Evolutionary conservation across 2,113 vertebrate genomes (phyloP), one percentile per base, ranked within the genome.

Genomic region (Odontophorus gujanensis): DNA sequence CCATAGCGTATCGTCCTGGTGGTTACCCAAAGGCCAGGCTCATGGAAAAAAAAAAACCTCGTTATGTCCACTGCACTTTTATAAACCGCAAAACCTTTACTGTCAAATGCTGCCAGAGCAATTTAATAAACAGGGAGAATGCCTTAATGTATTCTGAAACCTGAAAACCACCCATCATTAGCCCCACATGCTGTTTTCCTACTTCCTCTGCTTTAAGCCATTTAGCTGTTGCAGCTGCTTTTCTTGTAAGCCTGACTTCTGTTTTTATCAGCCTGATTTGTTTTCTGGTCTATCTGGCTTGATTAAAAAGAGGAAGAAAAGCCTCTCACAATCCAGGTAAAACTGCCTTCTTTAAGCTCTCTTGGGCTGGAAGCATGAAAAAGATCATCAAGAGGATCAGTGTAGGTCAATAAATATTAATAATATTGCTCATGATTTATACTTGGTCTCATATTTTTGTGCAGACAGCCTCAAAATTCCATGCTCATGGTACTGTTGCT

Each of bases 91-190:
- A 95, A 97, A 95, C 69, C 92, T 96, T 84, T 79, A 69, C 94
- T 97, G 94, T 96, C 93, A 95, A 94, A 96, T 43, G 80, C 90
- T 95, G 93, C 94, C 95, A 96, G 95, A 90, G 91, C 89, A 92
- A 97, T 97, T 96, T 95, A 94, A 95, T 92, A 95, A 96, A 95
- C 55, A 87, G 45, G 57, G 82, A 88, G 92, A 91, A 96, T 69
- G 87, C 66, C 82, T 95, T 95, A 97, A 97, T 94, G 57, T 88
- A 95, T 95, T 97, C 93, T 89, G 97, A 96, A 96, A 96, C 90
- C 95, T 96, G 93, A 93, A 97, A 97, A 91, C 85, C 89, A 90
- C 93, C 87, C 81, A 96, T 94, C 93, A 96, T 96, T 92, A 95
- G 91, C 80, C 91, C 88, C 90, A 92, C 89, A 90, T 95, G 95